Conservation (phyloP, 2,888 invertebrate genomes). For the Drosophila ezoana region DNA sequence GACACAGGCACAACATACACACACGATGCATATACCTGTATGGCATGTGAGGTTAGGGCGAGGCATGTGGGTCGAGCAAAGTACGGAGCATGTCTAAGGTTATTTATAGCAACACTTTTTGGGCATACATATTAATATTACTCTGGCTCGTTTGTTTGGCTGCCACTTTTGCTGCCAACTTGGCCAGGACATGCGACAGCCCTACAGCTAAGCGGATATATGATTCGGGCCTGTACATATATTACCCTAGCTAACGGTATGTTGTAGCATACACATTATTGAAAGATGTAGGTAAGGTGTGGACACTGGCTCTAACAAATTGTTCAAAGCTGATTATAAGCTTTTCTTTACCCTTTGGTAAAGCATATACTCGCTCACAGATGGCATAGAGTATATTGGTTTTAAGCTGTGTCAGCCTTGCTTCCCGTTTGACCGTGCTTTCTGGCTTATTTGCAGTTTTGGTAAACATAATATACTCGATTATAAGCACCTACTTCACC, state of each 20-base stretch:
- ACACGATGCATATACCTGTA: conserved; percentile 24
- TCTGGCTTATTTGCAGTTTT: no score
- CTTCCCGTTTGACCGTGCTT: no score
- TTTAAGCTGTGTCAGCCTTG: no score
- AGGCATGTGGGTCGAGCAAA: conserved; percentile 18
- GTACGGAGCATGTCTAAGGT: conserved; percentile 60
- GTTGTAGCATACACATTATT: conserved; percentile 12
- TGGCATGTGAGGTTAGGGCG: conserved; percentile 47
- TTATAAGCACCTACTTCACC: no score
- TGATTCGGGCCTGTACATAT: conserved; percentile 35
- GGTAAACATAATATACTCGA: no score
- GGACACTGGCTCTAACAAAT: not conserved
- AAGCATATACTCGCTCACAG: no score
- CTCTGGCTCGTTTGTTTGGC: conserved; percentile 39
- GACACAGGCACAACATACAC: conserved; percentile 40
- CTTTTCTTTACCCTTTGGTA: no score
- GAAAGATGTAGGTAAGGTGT: conserved; percentile 8
- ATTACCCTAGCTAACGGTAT: conserved; percentile 9
- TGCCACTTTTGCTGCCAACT: conserved; percentile 48
- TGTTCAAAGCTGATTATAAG: conserved; percentile 2
- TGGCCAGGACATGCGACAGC: conserved; percentile 57
- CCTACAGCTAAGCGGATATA: conserved; percentile 67
- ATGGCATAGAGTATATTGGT: no score
- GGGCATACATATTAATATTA: conserved; percentile 61
- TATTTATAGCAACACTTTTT: conserved; percentile 76